phyloP scores from a whole-genome alignment of 2,797 vertebrate species.

The Atherinosoma microstoma region DNA sequence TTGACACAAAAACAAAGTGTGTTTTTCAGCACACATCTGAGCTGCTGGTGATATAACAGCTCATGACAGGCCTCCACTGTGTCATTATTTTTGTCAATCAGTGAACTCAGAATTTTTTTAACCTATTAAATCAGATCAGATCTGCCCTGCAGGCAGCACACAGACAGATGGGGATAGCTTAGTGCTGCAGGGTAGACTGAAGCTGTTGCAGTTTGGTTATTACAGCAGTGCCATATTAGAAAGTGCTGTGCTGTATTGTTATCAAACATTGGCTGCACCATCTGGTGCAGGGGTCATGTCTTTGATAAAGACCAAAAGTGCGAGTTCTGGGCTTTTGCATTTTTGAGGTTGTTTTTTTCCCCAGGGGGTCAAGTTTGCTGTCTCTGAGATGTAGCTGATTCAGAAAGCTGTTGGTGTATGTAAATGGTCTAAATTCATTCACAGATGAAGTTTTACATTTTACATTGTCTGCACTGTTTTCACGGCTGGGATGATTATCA shows the following conservation, averaged over 20 bases:
- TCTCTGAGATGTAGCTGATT: constrained; percentile 5
- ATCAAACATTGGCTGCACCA: constrained; percentile 32
- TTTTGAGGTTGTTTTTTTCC: constrained; percentile 6
- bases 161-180: constrained; percentile 47
- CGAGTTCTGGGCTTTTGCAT: constrained; percentile 12
- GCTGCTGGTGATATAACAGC: constrained; percentile 48
- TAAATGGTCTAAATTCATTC: not conserved
- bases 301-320: constrained; percentile 44
- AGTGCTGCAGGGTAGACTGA: constrained; percentile 30
- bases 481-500: constrained; percentile 16
- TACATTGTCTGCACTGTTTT: constrained; percentile 14
- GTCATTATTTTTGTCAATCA: constrained; percentile 53
- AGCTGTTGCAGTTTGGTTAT: constrained; percentile 51
- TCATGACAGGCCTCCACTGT: constrained; percentile 16
- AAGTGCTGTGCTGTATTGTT: constrained; percentile 48
- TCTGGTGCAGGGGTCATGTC: constrained; percentile 46
- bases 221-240: constrained; percentile 54
- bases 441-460: constrained; percentile 7
- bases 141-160: constrained; percentile 35
- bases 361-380: constrained; percentile 1
- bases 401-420: not conserved
- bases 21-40: constrained; percentile 13
- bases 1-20: constrained; percentile 18
- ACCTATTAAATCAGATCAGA: constrained; percentile 53
- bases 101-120: constrained; percentile 55